Percentiles rank a stretch among this genome's conserved stretches.
Conservation (phyloP, 2,797 vertebrate genomes). For the Loriculus beryllinus region DNA sequence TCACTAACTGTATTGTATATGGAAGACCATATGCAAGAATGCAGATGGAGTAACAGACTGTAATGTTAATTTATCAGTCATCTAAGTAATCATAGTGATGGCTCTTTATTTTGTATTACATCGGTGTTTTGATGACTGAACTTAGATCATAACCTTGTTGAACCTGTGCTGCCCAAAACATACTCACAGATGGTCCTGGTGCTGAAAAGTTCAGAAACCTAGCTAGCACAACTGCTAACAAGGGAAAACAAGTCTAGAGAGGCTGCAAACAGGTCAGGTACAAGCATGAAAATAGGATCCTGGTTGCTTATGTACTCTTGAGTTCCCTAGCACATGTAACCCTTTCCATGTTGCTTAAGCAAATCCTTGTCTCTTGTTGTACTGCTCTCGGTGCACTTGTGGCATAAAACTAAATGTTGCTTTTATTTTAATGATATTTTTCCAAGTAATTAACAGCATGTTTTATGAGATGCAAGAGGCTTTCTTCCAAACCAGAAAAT, state of each 20-base stretch:
- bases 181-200: not conserved
- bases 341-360: not conserved
- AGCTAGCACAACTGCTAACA: not conserved
- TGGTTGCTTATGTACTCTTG: not conserved
- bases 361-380: not conserved
- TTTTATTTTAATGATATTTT: not conserved
- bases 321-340: not conserved
- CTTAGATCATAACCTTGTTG: not conserved
- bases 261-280: not conserved
- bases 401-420: not conserved
- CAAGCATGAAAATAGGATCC: not conserved
- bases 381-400: not conserved
- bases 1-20: not conserved
- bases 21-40: slow-evolving; percentile 12
- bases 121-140: not conserved
- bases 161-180: not conserved
- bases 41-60: slow-evolving; percentile 32
- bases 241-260: not conserved
- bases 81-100: not conserved
- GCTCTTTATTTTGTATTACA: not conserved
- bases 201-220: not conserved
- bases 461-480: not conserved
- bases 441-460: not conserved
- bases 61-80: not conserved
- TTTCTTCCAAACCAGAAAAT: not conserved